Percentiles rank a stretch among this genome's conserved stretches.
Conservation (phyloP, 2,888 invertebrate genomes). For the Nymphalis polychloros region DNA sequence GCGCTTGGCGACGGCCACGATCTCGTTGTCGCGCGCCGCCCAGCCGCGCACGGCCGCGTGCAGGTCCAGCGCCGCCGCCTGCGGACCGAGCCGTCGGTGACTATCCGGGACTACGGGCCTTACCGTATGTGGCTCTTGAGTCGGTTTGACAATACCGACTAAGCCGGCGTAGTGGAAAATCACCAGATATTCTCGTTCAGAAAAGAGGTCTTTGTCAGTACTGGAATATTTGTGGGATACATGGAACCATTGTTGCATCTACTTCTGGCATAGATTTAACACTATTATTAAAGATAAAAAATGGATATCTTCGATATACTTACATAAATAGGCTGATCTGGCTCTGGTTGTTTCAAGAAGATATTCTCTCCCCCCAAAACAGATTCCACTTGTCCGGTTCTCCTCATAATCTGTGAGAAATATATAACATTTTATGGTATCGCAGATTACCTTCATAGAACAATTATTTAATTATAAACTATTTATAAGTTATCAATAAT, state of each 20-base stretch:
- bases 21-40: constrained; percentile 99
- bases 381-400: constrained; percentile 67
- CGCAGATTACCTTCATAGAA: background rate
- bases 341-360: constrained; percentile 93
- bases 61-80: constrained; percentile 97
- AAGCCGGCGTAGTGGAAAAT: no score
- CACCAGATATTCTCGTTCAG: no score
- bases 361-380: constrained; percentile 81
- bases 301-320: constrained; percentile 45
- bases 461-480: background rate
- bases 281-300: no score
- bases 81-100: no score
- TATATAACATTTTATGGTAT: background rate
- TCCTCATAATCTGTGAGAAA: constrained; percentile 58
- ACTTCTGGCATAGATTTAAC: no score
- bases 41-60: constrained; percentile 99
- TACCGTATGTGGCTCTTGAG: no score
- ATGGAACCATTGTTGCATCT: no score
- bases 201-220: background rate
- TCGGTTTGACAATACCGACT: no score
- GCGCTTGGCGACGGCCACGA: constrained; percentile 97
- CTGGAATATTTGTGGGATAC: background rate
- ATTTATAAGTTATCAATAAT: background rate
- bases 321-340: constrained; percentile 98
- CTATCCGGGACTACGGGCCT: no score